Percentiles rank a stretch among this genome's conserved stretches.
These are phyloP conservation scores for Pimpla rufipes DNA, from an alignment of 2,888 invertebrate species.

Conservation along the genomic window DNA sequence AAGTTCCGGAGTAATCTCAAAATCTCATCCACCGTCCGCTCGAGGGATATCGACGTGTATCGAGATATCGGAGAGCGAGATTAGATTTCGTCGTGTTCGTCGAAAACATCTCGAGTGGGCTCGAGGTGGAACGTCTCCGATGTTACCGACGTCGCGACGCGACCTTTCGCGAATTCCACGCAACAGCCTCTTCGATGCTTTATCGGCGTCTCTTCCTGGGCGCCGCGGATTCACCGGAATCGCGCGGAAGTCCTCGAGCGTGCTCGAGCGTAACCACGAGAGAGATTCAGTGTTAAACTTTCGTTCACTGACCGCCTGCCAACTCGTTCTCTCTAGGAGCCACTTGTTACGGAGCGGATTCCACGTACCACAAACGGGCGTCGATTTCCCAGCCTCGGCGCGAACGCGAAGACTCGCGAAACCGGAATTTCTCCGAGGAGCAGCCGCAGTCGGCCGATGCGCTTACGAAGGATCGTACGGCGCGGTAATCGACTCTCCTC, in stretches of 20 bases:
- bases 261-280: conserved; percentile 7
- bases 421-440: conserved; percentile 51
- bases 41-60: background rate
- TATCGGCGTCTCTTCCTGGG: background rate
- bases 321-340: conserved; percentile 31
- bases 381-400: conserved; percentile 9
- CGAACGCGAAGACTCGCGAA: background rate
- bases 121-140: background rate
- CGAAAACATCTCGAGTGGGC: conserved; percentile 15
- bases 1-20: conserved; percentile 3
- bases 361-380: conserved; percentile 1
- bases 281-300: conserved; percentile 24
- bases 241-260: conserved; percentile 5
- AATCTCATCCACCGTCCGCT: background rate
- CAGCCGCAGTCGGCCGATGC: conserved; percentile 8
- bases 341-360: conserved; percentile 45
- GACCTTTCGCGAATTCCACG: conserved; percentile 10
- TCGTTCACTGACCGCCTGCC: conserved; percentile 7
- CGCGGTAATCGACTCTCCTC: conserved; percentile 15
- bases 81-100: conserved; percentile 33
- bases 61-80: conserved; percentile 40
- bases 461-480: conserved; percentile 38
- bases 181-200: background rate
- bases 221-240: background rate
- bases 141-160: background rate